Evolutionary conservation across 2,888 invertebrate species (phyloP).

Genomic region (Plutella xylostella): DNA sequence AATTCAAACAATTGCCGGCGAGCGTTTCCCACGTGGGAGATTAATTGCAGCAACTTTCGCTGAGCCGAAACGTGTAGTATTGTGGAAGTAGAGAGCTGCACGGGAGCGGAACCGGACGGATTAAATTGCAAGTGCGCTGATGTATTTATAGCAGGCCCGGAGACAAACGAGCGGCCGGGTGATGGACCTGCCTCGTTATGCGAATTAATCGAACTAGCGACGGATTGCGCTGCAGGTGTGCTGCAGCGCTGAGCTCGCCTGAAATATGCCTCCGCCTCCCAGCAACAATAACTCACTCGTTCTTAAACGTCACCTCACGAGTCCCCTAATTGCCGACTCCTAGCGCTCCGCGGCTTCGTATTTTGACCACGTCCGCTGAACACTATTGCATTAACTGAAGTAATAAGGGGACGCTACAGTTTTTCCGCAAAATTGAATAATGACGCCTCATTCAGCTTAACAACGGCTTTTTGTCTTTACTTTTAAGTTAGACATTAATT

Average conservation of each 20-base stretch:
- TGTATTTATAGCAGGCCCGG: slow-evolving; percentile 65
- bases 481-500: slow-evolving; percentile 51
- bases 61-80: slow-evolving; percentile 29
- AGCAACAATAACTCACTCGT: slow-evolving; percentile 23
- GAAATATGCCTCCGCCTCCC: slow-evolving; percentile 43
- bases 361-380: background rate
- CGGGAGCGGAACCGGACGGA: slow-evolving; percentile 54
- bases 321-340: slow-evolving; percentile 1
- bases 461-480: slow-evolving; percentile 40
- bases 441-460: slow-evolving; percentile 33
- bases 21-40: slow-evolving; percentile 36
- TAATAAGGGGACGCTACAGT: background rate
- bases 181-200: slow-evolving; percentile 69
- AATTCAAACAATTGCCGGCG: slow-evolving; percentile 38
- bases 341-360: background rate
- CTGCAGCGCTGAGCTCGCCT: slow-evolving; percentile 56
- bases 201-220: slow-evolving; percentile 67
- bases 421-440: slow-evolving; percentile 32
- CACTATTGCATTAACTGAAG: background rate
- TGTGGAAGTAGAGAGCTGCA: slow-evolving; percentile 28
- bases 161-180: slow-evolving; percentile 66
- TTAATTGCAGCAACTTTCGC: slow-evolving; percentile 51
- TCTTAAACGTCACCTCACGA: slow-evolving; percentile 12
- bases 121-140: slow-evolving; percentile 69
- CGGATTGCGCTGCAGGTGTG: slow-evolving; percentile 28